These are phyloP conservation scores for Callipepla squamata DNA, from an alignment of 2,113 vertebrate genomes.

Conservation along the genomic window DNA sequence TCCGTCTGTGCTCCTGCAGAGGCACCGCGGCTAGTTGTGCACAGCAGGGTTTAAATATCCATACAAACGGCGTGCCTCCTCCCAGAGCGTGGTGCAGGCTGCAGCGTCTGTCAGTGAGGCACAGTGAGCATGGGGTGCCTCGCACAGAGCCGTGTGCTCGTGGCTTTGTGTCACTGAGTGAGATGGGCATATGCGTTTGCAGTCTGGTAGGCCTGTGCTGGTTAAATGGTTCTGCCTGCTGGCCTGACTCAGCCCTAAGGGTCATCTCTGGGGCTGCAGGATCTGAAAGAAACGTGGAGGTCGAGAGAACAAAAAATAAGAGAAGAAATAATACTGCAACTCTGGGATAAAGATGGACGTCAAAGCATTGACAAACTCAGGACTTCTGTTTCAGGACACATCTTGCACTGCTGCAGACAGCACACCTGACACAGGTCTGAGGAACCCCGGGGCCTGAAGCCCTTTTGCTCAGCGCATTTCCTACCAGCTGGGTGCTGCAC, in stretches of 20 bases:
- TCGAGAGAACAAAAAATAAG: background rate
- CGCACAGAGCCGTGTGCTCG: background rate
- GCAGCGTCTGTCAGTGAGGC: background rate
- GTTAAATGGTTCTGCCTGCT: background rate
- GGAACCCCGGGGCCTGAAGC: background rate
- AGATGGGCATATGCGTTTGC: background rate
- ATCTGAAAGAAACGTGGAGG: background rate
- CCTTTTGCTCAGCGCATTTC: background rate
- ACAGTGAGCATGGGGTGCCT: background rate
- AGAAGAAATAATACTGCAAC: background rate
- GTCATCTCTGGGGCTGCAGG: background rate
- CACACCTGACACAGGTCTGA: background rate
- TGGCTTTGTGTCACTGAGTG: background rate
- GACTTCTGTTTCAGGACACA: background rate
- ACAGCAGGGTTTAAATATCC: background rate
- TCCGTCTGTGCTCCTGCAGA: accelerated
- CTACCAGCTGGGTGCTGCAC: background rate
- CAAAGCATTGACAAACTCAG: background rate
- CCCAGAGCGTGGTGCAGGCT: background rate
- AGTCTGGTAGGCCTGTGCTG: background rate
- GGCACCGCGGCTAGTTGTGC: accelerated
- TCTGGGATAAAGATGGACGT: background rate
- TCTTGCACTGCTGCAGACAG: background rate
- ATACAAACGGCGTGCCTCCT: background rate
- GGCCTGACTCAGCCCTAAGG: background rate